These are phyloP conservation scores for Drosophila sucinea DNA, from an alignment of 1,140 invertebrate genomes.

Conservation along the genomic window DNA sequence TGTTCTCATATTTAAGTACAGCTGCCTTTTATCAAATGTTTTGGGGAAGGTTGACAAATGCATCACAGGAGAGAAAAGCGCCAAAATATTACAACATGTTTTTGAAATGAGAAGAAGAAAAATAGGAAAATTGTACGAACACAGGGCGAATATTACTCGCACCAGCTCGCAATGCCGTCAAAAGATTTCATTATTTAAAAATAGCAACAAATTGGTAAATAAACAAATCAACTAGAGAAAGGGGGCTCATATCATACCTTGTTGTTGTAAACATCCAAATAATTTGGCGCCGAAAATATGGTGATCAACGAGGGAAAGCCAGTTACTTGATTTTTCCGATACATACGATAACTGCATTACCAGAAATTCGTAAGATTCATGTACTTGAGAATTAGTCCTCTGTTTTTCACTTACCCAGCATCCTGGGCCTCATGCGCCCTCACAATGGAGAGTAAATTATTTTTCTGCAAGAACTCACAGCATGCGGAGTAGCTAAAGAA, in stretches of 20 bases:
- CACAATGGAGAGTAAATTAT: conserved; percentile 99
- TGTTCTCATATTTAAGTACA: conserved; percentile 99
- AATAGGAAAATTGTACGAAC: conserved; percentile 47
- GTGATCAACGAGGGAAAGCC: conserved; percentile 99
- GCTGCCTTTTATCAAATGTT: conserved; percentile 90
- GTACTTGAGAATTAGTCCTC: neutral
- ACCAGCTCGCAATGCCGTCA: conserved; percentile 58
- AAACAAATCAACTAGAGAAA: conserved; percentile 55
- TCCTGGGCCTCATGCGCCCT: conserved; percentile 99
- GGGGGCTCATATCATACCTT: conserved; percentile 87
- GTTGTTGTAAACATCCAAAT: conserved; percentile 99
- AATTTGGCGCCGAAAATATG: conserved; percentile 99
- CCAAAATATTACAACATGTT: conserved; percentile 33
- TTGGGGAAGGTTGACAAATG: conserved; percentile 63
- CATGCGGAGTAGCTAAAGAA: conserved; percentile 89
- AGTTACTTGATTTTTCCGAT: conserved; percentile 99
- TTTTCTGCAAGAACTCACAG: conserved; percentile 98
- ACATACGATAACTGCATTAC: conserved; percentile 96
- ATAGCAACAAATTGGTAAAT: conserved; percentile 54
- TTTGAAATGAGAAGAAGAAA: conserved; percentile 31
- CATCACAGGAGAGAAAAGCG: conserved; percentile 28
- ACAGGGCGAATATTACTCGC: conserved; percentile 40
- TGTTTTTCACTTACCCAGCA: conserved; percentile 89
- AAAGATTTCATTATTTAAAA: conserved; percentile 68
- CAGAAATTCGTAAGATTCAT: conserved; percentile 45